Evolutionary conservation across 2,797 vertebrate species (phyloP), one percentile per base, ranked within the genome.

Genomic region (Cheirogaleus major): DNA sequence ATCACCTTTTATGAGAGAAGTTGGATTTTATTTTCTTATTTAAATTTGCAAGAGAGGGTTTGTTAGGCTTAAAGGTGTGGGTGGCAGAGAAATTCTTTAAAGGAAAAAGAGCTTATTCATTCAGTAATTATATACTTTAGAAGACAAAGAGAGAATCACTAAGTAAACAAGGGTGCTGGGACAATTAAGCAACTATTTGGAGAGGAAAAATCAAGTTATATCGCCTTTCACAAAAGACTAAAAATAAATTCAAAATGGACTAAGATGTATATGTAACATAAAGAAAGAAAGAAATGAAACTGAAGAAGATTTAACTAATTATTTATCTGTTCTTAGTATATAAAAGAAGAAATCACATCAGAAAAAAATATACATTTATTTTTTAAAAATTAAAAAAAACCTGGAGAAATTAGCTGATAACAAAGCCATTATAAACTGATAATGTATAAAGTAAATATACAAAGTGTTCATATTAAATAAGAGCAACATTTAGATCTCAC

Each of bases 81-180:
- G 83, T 93, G 91, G 95, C 8, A 69, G 91, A 97, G n/a, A 95
- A 89, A 86, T 92, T 82, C 61, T 97, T 82, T 85, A 75, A 90
- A 83, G 50, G 70, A 75, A 82, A 96, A 72, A 20, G 48, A 63
- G 35, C 38, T 86, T 86, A 94, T 96, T 95, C 85, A 95, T 96
- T 95, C 81, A 93, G 78, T 95, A 95, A 96, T 97, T 97, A 76
- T 72, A 92, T 75, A 80, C 69, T 67, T 88, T 81, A 88, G 79
- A 35, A 72, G 17, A 35, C 50, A 89, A 91, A 89, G 57, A 61
- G 89, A 90, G 35, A 30, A 57, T 79, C 63, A 72, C 32, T 84
- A 96, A 87, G 65, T 90, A 92, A 95, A 80, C 43, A 91, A 59
- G 65, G 55, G 13, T 82, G 12, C 67, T 43, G 41, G 82, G 76